These are phyloP conservation scores for Teleiodes luculella DNA, from an alignment of 2,888 invertebrate species.

Conservation along the genomic window DNA sequence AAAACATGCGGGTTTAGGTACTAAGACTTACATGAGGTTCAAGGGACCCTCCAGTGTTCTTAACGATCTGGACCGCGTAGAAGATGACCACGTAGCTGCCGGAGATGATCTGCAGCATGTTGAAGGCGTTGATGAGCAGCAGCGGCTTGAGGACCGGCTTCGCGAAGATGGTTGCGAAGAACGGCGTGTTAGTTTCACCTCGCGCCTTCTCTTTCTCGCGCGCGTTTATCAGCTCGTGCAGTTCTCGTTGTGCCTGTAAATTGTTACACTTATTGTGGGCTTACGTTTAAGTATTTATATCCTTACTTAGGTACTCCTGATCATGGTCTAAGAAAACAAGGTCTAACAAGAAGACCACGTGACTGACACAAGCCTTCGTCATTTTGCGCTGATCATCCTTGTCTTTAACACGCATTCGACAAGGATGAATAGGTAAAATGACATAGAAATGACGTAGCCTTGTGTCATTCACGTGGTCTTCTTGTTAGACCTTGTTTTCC, in stretches of 20 bases:
- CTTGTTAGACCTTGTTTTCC: too few relatives aligned
- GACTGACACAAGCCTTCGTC: too few relatives aligned
- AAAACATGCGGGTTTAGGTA: neutral
- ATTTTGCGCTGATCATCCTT: too few relatives aligned
- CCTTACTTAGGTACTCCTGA: too few relatives aligned
- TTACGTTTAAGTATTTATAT: too few relatives aligned
- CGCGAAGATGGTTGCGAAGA: conserved; percentile 74
- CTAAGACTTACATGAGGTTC: conserved; percentile 50
- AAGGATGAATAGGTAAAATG: too few relatives aligned
- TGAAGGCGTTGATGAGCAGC: conserved; percentile 84
- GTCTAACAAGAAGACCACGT: too few relatives aligned
- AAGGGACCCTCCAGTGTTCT: conserved; percentile 74
- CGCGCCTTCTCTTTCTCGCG: conserved; percentile 77
- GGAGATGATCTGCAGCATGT: conserved; percentile 84
- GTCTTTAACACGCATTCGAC: too few relatives aligned
- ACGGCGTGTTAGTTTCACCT: conserved; percentile 64
- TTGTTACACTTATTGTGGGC: too few relatives aligned
- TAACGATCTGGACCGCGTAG: conserved; percentile 86
- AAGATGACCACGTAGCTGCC: conserved; percentile 88
- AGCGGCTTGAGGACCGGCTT: conserved; percentile 84
- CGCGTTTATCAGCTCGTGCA: conserved; percentile 80
- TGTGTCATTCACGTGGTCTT: too few relatives aligned
- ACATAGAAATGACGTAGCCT: too few relatives aligned
- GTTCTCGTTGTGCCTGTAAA: conserved; percentile 80
- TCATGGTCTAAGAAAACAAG: too few relatives aligned